Evolutionary conservation across 2,888 invertebrate species (phyloP), one percentile per base, ranked within the genome.

Genomic region (Auanema sp.): DNA sequence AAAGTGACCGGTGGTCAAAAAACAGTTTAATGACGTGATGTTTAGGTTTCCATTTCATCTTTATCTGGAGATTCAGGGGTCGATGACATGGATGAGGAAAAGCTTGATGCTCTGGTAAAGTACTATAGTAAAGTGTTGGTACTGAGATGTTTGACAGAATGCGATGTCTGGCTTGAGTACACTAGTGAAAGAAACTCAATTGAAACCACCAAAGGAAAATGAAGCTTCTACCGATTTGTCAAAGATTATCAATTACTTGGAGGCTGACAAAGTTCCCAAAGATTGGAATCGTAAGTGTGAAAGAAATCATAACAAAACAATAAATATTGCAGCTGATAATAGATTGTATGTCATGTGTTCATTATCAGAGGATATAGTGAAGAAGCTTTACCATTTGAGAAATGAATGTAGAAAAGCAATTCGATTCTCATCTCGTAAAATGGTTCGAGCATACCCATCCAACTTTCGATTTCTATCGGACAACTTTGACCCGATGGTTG

Each of bases 181-280:
- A 43, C 69, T 69, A 49, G 67, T 67, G 23, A 61, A 60, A 55
- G 59, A 60, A 16, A 63, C 64, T 12, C 71, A 71, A 33, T 47
- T 72, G 58, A 23, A 44, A 4, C 64, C 65, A 11, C 23, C 63
- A 14, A 62, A 64, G 10, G 73, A 73, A 21, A 69, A 74, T 58
- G 64, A 64, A 18, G 64, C 72, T 0, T 68, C 69, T 12, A 63
- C 68, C 4, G 76, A 71, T 41, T 59, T 80, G 4, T 69, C 78
- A 1, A 67, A 64, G 11, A 68, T 80, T n/a, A 76, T 81, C 49
- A 80, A 79, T 60, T 80, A 80, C 50, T 71, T 81, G 60, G 76
- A 79, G 66, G 70, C 79, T 1, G 62, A 65, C 33, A 62, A 57
- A 49, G 23, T 57, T 1, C 62, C 62, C 4, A 62, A 62, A 49